phyloP scores from a whole-genome alignment of 53 echinoderm and acorn worm genomes.

The Luidia sarsii region DNA sequence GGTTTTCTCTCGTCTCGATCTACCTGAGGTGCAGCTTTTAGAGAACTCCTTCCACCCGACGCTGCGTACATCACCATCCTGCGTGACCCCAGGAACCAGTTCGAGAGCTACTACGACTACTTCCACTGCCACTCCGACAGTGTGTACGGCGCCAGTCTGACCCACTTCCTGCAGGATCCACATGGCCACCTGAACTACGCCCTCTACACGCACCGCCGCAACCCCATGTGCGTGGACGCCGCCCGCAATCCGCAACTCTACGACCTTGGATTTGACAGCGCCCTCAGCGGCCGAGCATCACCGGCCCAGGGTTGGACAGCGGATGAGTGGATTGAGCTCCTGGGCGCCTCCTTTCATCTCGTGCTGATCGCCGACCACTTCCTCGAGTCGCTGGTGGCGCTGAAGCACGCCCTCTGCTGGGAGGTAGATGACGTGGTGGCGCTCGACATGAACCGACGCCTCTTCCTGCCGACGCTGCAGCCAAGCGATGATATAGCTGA shows the following conservation, averaged over 20 bases:
- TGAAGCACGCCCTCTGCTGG: conserved; percentile 29
- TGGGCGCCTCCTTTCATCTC: conserved; percentile 2
- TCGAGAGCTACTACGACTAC: conserved; percentile 22
- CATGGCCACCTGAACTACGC: neutral
- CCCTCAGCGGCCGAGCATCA: neutral
- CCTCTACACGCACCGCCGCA: neutral
- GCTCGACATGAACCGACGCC: conserved; percentile 20
- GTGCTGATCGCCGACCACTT: conserved; percentile 28
- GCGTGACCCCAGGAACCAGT: conserved; percentile 11
- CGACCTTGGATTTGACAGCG: conserved; percentile 11
- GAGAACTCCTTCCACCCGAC: conserved; percentile 1
- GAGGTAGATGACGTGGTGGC: conserved; percentile 12
- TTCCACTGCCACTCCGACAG: neutral
- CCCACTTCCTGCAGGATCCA: neutral
- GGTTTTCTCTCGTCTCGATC: neutral
- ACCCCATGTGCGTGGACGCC: conserved; percentile 2
- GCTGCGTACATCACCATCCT: conserved; percentile 24
- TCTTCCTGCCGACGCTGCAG: neutral
- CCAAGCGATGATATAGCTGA: neutral
- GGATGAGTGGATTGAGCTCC: neutral
- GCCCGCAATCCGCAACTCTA: conserved; percentile 13
- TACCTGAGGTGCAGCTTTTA: conserved; percentile 11
- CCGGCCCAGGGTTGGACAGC: neutral
- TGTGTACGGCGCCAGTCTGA: neutral
- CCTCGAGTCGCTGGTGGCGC: conserved; percentile 8